phyloP scores from a whole-genome alignment of 37 sponge, comb jelly and placozoan species.

The Aplysina aerophoba region DNA sequence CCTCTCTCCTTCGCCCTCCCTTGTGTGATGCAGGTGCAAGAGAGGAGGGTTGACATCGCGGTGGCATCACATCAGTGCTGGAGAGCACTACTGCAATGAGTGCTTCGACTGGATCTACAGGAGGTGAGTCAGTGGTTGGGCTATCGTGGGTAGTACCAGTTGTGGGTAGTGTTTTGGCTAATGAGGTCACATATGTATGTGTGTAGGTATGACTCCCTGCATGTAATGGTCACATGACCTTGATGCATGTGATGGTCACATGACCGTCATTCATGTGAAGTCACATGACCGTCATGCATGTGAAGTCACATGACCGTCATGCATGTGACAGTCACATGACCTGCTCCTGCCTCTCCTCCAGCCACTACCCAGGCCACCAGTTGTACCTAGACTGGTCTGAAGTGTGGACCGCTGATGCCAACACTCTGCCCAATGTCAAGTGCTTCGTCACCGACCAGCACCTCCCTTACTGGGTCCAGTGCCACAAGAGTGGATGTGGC shows the following conservation, averaged over 20 bases:
- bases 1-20: neutral
- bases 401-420: constrained; percentile 64
- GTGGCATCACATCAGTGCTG: constrained; percentile 82
- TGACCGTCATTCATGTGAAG: neutral
- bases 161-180: constrained; percentile 6
- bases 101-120: constrained; percentile 84
- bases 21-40: constrained; percentile 50
- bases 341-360: neutral
- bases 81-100: constrained; percentile 85
- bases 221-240: neutral
- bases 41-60: constrained; percentile 59
- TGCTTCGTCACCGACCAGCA: constrained; percentile 61
- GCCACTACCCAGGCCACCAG: constrained; percentile 62
- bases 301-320: neutral
- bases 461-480: constrained; percentile 79
- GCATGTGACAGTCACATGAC: neutral
- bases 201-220: neutral
- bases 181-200: neutral
- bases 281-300: neutral
- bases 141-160: neutral
- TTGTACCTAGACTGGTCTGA: constrained; percentile 52
- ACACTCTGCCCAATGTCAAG: constrained; percentile 47
- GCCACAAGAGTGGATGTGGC: constrained; percentile 50
- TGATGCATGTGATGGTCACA: neutral
- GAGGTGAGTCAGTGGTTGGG: constrained; percentile 28